Evolutionary conservation across 30 jellyfish, hydroid and myxozoan genomes (phyloP), one percentile per base, ranked within the genome.

Genomic region (Hydra vulgaris): DNA sequence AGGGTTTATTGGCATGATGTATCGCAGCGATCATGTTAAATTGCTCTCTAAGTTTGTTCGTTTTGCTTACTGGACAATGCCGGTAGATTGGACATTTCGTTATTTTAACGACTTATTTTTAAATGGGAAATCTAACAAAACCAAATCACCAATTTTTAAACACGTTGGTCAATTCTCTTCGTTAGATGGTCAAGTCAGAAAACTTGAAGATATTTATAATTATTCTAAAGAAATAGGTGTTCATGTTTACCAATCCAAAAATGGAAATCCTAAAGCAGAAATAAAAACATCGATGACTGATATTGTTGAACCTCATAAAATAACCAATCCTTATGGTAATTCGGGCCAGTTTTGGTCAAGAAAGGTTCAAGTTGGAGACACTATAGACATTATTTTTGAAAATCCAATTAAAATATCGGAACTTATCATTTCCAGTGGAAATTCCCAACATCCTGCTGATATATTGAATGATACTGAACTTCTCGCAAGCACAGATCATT

Each of bases 1-100:
- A 22, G 98, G 98, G 7, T 92, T 92, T 73, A 92, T 92, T 20
- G 98, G 98, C 17, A 92, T 92, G 98, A 77, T 84, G 90, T 92
- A 92, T 80, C 81, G 85, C 8, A 84, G 87, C 7, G 86, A 84
- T 55, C 81, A 92, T 82, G 55, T 92, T 80, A 25, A 26, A 81
- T 66, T 73, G 27, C 79, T 92, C 17, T 95, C 98, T 8, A 81
- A 76, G 54, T 92, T 83, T 72, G 69, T 86, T 66, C 85, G 98
- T 26, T 70, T 80, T 72, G 71, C 78, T 53, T 92, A 76, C 94
- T 92, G 96, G 83, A 74, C 96, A 68, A 92, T 92, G 98, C 98
- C 98, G 7, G 95, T 92, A 27, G 98, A 92, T 77, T 92, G 96
- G 96, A 70, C 88, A 5, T 92, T 92, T 74, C 95, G 98, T 20